Percentiles rank a stretch among this genome's conserved stretches.
Evolutionary conservation across 2,113 vertebrate species (phyloP).

Genomic region (Syrmaticus mikado): DNA sequence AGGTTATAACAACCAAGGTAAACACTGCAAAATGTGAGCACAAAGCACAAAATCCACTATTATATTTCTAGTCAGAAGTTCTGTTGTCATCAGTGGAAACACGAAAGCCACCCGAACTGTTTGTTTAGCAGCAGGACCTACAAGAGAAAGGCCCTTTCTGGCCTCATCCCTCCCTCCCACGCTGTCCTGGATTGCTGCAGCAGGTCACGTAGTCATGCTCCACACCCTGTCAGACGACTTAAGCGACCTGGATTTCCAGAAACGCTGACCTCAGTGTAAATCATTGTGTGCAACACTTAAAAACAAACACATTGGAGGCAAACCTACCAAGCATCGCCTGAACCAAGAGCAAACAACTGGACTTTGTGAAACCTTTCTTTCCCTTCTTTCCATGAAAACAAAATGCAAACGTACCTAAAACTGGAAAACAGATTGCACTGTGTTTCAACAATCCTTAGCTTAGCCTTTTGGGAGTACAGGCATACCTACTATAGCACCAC

Average conservation of each 20-base stretch:
- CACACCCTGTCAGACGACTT: background rate
- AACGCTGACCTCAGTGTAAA: background rate
- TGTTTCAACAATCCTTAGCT: background rate
- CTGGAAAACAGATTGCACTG: background rate
- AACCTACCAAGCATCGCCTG: background rate
- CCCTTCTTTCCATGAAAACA: background rate
- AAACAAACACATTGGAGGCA: background rate
- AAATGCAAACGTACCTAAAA: background rate
- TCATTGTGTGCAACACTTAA: rapidly evolving
- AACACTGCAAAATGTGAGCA: rapidly evolving
- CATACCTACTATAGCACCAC: background rate
- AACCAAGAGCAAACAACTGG: background rate
- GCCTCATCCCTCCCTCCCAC: background rate
- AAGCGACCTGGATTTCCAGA: background rate
- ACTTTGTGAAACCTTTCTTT: background rate
- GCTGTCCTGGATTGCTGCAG: rapidly evolving
- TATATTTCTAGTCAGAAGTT: background rate
- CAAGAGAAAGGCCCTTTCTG: background rate
- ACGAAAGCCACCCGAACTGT: rapidly evolving
- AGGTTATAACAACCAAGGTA: background rate
- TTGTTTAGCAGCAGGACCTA: background rate
- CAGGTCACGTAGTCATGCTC: background rate
- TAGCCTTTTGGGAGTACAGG: background rate
- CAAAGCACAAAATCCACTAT: background rate
- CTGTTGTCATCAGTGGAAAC: background rate